Percentiles rank a stretch among this genome's conserved stretches.
These are phyloP conservation scores for Menidia beryllina DNA, from an alignment of 2,113 vertebrate species.

Conservation along the genomic window DNA sequence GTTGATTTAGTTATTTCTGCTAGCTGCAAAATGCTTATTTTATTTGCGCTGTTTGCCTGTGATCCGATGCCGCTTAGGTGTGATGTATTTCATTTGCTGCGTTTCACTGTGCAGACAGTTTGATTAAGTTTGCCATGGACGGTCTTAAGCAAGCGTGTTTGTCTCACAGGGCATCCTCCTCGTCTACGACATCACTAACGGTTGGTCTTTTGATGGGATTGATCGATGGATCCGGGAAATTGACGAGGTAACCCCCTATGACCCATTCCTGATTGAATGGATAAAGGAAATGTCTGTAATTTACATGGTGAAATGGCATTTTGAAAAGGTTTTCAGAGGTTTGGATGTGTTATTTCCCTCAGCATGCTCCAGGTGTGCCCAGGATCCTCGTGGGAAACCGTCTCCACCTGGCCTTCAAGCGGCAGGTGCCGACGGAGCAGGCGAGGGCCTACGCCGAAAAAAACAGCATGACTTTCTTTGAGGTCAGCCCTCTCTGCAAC, in stretches of 20 bases:
- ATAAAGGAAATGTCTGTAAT: background rate
- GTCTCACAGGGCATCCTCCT: conserved; percentile 92
- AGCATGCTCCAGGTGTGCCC: conserved; percentile 97
- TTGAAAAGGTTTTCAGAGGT: background rate
- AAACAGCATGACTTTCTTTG: conserved; percentile 98
- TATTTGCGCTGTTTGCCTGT: no score
- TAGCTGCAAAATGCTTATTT: no score
- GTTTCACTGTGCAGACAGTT: no score
- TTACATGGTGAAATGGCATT: background rate
- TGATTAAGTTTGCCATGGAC: no score
- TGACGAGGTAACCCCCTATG: conserved; percentile 87
- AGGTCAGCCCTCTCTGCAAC: conserved; percentile 98
- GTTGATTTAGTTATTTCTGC: no score
- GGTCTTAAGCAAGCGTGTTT: background rate
- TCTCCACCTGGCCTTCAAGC: conserved; percentile 95
- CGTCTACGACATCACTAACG: conserved; percentile 98
- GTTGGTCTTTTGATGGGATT: conserved; percentile 98
- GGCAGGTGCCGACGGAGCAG: conserved; percentile 96
- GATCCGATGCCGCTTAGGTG: no score
- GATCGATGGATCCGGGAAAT: conserved; percentile 99
- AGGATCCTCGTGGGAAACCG: conserved; percentile 97
- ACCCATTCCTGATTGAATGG: background rate
- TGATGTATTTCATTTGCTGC: no score
- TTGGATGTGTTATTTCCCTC: conserved; percentile 3
- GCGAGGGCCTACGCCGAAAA: conserved; percentile 95